phyloP scores from a whole-genome alignment of 1,140 invertebrate genomes.

The Drosophila virilis region DNA sequence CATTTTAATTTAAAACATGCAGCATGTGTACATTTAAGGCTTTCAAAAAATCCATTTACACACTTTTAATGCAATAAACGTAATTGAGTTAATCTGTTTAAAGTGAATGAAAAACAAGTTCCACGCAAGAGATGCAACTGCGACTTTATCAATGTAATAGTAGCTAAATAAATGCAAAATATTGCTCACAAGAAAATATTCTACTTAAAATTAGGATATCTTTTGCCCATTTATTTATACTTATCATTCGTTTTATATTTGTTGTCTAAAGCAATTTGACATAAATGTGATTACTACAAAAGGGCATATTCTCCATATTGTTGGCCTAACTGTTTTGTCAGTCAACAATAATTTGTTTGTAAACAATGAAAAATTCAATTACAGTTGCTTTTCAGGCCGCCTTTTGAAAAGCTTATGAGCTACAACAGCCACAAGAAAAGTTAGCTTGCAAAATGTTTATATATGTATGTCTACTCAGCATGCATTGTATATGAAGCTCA shows the following conservation, averaged over 20 bases:
- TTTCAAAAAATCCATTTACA: conserved; percentile 13
- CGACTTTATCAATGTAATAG: neutral
- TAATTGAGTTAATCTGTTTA: conserved; percentile 14
- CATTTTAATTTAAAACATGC: conserved; percentile 38
- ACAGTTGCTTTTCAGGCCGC: conserved; percentile 42
- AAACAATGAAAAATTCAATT: conserved; percentile 78
- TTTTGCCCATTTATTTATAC: too few species aligned
- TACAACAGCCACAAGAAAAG: conserved; percentile 65
- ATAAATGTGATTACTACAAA: conserved; percentile 52
- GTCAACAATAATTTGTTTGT: conserved; percentile 76
- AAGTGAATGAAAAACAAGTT: neutral
- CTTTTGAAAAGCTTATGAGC: conserved; percentile 45
- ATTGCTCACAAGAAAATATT: neutral
- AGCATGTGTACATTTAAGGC: conserved; percentile 16
- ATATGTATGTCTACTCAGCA: neutral
- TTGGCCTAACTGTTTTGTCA: conserved; percentile 50
- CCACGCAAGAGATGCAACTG: neutral
- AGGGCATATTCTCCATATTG: conserved; percentile 22
- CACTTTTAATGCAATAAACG: conserved; percentile 20
- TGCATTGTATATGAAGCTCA: conserved; percentile 16
- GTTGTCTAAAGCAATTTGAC: conserved; percentile 17
- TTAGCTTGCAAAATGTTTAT: conserved; percentile 48
- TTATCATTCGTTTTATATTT: neutral
- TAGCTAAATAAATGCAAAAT: neutral
- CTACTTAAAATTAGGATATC: too few species aligned